phyloP scores from a whole-genome alignment of 2,888 invertebrate genomes.

The Apantesis nais region DNA sequence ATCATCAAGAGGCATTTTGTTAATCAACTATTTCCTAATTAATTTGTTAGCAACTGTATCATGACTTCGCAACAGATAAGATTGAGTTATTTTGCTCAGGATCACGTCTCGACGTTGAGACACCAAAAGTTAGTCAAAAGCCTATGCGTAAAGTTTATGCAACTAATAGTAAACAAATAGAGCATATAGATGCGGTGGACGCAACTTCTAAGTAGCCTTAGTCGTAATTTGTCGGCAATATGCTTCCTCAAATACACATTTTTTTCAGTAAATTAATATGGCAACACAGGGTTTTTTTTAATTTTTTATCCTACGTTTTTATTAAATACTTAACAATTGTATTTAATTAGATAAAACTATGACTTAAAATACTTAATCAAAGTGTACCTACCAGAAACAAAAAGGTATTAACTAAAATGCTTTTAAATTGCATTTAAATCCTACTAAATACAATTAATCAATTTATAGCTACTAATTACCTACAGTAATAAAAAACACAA shows the following conservation, averaged over 20 bases:
- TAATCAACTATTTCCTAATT: too few species aligned
- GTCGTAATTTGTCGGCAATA: constrained; percentile 49
- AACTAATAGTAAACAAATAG: constrained; percentile 55
- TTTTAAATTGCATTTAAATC: constrained; percentile 40
- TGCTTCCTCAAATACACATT: constrained; percentile 38
- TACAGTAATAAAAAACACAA: constrained; percentile 39
- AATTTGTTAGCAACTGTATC: constrained; percentile 36
- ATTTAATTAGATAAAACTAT: constrained; percentile 18
- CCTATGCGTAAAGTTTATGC: constrained; percentile 59
- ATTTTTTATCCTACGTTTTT: constrained; percentile 17
- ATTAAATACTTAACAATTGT: background rate
- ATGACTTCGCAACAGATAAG: constrained; percentile 56
- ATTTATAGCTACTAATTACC: constrained; percentile 38
- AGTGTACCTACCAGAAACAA: background rate
- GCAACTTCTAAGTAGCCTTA: constrained; percentile 53
- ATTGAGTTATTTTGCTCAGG: constrained; percentile 57
- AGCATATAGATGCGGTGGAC: constrained; percentile 61
- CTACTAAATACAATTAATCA: constrained; percentile 33
- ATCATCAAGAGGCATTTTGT: background rate
- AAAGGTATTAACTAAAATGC: constrained; percentile 33
- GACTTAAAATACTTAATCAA: constrained; percentile 8
- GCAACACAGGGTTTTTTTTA: constrained; percentile 22
- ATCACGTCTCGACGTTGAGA: constrained; percentile 64
- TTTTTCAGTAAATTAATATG: constrained; percentile 33
- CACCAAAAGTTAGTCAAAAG: constrained; percentile 67